These are phyloP conservation scores for Entomobrya proxima DNA, from an alignment of 2,888 invertebrate species.

Conservation along the genomic window DNA sequence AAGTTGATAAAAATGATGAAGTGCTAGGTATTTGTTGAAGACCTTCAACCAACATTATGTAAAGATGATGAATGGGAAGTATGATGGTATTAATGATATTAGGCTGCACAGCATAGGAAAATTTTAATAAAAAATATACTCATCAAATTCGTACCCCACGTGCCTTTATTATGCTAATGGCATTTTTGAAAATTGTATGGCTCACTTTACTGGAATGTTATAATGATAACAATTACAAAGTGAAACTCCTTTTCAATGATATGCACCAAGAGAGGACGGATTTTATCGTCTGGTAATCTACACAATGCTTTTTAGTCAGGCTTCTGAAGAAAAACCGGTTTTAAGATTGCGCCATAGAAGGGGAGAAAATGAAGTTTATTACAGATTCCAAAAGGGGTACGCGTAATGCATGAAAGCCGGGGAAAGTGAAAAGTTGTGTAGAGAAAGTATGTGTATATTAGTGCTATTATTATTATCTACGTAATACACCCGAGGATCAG, in stretches of 20 bases:
- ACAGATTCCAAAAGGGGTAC: background rate
- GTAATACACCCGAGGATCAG: no score
- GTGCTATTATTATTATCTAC: background rate
- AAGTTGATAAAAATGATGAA: background rate
- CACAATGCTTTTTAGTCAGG: background rate
- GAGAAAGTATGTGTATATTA: background rate
- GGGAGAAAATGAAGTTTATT: background rate
- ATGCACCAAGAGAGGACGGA: background rate
- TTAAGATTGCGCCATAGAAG: background rate
- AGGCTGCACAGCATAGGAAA: background rate
- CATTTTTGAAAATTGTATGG: background rate
- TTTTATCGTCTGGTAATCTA: background rate
- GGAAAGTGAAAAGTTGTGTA: no score
- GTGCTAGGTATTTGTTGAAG: background rate
- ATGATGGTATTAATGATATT: background rate
- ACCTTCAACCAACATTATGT: background rate
- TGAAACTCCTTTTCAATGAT: background rate
- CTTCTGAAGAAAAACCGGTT: background rate
- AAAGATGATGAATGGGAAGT: background rate
- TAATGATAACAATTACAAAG: background rate
- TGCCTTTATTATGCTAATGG: background rate
- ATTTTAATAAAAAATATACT: constrained; percentile 7
- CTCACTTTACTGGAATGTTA: constrained; percentile 13
- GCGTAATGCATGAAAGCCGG: background rate
- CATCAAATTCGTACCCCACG: background rate